Evolutionary conservation across 2,113 vertebrate genomes (phyloP).

Genomic region (Empidonax alnorum): DNA sequence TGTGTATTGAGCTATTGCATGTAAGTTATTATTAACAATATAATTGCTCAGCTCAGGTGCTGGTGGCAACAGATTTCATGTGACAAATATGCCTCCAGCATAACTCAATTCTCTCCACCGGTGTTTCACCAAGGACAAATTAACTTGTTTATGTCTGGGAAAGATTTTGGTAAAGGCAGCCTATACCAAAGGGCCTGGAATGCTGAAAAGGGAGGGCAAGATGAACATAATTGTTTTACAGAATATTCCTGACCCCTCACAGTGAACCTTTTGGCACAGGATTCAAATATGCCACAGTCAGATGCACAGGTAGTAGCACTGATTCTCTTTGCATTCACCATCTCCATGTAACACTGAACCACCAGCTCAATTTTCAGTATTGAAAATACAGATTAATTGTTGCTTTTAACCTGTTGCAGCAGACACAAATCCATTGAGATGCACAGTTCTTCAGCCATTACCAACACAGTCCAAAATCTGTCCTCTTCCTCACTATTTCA

Average conservation of each 20-base stretch:
- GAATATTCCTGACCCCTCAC: background rate
- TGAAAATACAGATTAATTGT: background rate
- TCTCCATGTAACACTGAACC: background rate
- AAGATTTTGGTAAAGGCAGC: background rate
- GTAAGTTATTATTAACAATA: background rate
- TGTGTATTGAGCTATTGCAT: background rate
- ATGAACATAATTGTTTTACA: background rate
- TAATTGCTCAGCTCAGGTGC: conserved; percentile 16
- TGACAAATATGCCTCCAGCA: background rate
- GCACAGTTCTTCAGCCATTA: background rate
- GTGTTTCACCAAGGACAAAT: background rate
- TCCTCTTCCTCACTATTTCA: background rate
- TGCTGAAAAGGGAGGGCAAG: background rate
- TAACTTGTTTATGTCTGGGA: background rate
- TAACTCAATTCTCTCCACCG: background rate
- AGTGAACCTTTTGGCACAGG: background rate
- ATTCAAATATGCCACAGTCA: background rate
- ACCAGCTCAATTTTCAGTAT: background rate
- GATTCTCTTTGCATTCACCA: background rate
- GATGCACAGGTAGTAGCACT: background rate
- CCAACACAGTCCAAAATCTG: background rate
- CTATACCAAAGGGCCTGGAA: background rate
- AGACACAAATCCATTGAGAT: background rate
- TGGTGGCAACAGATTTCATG: background rate
- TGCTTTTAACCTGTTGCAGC: background rate